phyloP scores from a whole-genome alignment of 2,113 vertebrate species.

The Mormyrus iriodes region DNA sequence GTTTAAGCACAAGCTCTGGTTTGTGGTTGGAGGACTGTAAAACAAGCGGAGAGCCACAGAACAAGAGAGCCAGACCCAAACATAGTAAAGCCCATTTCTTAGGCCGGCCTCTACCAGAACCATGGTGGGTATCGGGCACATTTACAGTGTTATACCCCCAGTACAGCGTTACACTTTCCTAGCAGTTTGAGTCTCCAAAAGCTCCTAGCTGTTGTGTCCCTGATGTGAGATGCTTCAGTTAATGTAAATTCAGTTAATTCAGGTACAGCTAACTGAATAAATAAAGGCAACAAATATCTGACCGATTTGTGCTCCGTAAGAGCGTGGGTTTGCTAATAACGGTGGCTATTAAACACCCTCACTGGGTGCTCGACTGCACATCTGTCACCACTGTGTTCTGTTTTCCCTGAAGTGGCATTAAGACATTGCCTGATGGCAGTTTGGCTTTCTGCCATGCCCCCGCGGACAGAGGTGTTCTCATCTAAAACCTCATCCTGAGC shows the following conservation, averaged over 20 bases:
- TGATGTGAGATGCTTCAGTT: background rate
- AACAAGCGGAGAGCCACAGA: background rate
- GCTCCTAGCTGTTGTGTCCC: background rate
- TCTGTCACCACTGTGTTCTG: background rate
- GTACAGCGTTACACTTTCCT: background rate
- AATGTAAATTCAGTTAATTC: too few relatives aligned
- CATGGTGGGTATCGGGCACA: background rate
- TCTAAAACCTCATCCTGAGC: background rate
- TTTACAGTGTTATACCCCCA: background rate
- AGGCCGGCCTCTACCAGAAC: background rate
- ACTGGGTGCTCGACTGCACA: background rate
- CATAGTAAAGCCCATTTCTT: background rate
- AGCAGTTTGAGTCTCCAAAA: background rate
- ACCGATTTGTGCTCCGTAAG: background rate
- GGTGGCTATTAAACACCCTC: background rate
- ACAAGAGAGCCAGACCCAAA: background rate
- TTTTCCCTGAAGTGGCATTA: background rate
- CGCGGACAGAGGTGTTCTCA: background rate
- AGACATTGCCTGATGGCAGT: background rate
- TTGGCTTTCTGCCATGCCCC: background rate
- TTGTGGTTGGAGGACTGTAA: background rate
- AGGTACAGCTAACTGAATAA: background rate
- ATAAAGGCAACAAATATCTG: background rate
- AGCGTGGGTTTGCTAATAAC: background rate
- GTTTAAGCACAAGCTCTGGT: conserved; percentile 15